Base-by-base conservation (phyloP, 2,797 vertebrate genomes). In the Semaprochilodus insignis region DNA sequence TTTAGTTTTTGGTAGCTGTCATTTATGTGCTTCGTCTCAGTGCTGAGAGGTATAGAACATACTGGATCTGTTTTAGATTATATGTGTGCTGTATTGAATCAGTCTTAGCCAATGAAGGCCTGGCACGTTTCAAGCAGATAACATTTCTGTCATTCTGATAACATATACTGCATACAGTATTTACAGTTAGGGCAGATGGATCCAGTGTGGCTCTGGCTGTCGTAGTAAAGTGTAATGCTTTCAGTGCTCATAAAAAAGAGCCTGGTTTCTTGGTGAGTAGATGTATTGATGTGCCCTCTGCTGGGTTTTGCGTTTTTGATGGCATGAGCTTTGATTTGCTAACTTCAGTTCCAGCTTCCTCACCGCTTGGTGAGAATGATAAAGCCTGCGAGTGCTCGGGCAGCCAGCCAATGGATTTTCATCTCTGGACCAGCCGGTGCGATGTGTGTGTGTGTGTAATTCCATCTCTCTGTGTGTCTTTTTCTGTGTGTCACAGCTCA, bases 291-390 rank as follows among this genome's bases (percentile, higher is more conserved):
- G 74, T 82, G 63, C 59, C 27, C 19, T 77, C 6, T 63, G 54
- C 52, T 2, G 57, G 25, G 10, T 66, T 51, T 52, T 65, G 82
- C 81, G 86, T 77, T 60, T 17, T 54, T 82, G 71, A 54, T 55
- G 83, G 0, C 81, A 75, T 77, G 62, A 81, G 84, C 83, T 88
- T 91, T 90, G 91, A 92, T 91, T 90, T 91, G 90, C 87, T 90
- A 91, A 85, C 88, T 90, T 85, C 81, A 83, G 84, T 85, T 87
- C 84, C 84, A 74, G 89, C 78, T 60, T 85, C 88, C 87, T 69
- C 78, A 27, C 70, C 70, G 87, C 90, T 81, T 36, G 55, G 91
- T 88, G 85, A 91, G 86, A 87, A 91, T 92, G 91, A 93, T 92
- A 88, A 91, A 92, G 88, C 86, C 87, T 84, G 66, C 74, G 82